Conservation (phyloP, 2,888 invertebrate species). For the Caenorhabditis uteleia region DNA sequence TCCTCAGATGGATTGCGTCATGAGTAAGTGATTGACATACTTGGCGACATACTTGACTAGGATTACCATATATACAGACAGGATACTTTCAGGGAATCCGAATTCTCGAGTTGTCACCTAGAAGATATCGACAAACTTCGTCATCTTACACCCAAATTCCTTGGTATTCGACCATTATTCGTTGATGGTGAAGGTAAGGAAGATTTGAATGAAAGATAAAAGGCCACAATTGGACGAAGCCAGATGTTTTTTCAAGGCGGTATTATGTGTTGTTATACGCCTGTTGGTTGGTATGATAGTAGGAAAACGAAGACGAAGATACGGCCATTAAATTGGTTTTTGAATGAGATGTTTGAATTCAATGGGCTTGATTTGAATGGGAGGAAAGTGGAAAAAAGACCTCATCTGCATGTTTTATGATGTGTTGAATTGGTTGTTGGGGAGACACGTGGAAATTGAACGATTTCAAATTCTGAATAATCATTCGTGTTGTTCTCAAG, state of each 20-base stretch:
- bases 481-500: not conserved
- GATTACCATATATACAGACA: not conserved
- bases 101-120: not conserved
- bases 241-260: slow-evolving; percentile 2
- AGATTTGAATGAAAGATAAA: too few relatives aligned
- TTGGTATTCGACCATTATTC: slow-evolving; percentile 32
- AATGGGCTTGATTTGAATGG: not conserved
- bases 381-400: not conserved
- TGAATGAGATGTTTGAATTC: not conserved
- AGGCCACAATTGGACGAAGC: too few relatives aligned
- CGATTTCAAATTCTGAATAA: too few relatives aligned
- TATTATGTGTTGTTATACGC: too few relatives aligned
- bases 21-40: slow-evolving; percentile 32
- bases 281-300: too few relatives aligned
- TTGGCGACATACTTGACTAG: slow-evolving; percentile 15
- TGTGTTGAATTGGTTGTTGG: not conserved
- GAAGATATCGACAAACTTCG: slow-evolving; percentile 30
- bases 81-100: not conserved
- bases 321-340: not conserved
- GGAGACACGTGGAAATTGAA: too few relatives aligned
- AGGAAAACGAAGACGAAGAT: too few relatives aligned
- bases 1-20: slow-evolving; percentile 29
- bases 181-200: slow-evolving; percentile 46
- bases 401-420: slow-evolving; percentile 1
- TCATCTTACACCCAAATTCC: slow-evolving; percentile 31